phyloP scores from a whole-genome alignment of 2,888 invertebrate genomes.

The Phalangium opilio region DNA sequence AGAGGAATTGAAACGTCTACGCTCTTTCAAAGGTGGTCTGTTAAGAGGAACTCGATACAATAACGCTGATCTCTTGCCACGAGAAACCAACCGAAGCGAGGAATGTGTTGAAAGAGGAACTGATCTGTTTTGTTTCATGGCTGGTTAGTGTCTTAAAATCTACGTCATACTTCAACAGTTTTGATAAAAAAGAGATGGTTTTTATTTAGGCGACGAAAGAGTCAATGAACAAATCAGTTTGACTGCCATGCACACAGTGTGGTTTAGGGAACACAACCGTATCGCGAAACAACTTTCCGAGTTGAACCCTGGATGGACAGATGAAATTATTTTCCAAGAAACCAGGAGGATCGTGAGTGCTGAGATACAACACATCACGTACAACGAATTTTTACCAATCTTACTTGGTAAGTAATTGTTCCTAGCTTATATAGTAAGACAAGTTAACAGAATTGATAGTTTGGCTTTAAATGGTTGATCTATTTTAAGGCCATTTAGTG shows the following conservation, averaged over 20 bases:
- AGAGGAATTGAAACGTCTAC: constrained; percentile 8
- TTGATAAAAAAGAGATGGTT: not conserved
- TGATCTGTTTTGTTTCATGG: not conserved
- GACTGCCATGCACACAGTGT: constrained; percentile 68
- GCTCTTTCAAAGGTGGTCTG: constrained; percentile 17
- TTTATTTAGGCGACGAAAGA: constrained; percentile 58
- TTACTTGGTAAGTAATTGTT: constrained; percentile 43
- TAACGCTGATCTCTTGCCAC: not conserved
- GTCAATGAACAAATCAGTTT: constrained; percentile 74
- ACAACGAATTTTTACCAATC: constrained; percentile 62
- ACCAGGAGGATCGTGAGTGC: constrained; percentile 58
- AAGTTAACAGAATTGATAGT: no score
- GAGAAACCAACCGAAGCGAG: not conserved
- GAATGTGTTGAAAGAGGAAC: not conserved
- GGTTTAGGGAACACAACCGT: constrained; percentile 71
- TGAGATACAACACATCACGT: constrained; percentile 72
- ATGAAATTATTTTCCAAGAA: constrained; percentile 63
- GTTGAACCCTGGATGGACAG: constrained; percentile 61
- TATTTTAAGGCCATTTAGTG: no score
- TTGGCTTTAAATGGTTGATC: no score
- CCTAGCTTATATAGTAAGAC: not conserved
- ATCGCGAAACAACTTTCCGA: constrained; percentile 44
- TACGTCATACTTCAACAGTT: not conserved
- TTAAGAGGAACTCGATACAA: not conserved
- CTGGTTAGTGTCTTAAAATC: not conserved